Evolutionary conservation across 2,113 vertebrate species (phyloP).

Genomic region (Oceanites oceanicus): DNA sequence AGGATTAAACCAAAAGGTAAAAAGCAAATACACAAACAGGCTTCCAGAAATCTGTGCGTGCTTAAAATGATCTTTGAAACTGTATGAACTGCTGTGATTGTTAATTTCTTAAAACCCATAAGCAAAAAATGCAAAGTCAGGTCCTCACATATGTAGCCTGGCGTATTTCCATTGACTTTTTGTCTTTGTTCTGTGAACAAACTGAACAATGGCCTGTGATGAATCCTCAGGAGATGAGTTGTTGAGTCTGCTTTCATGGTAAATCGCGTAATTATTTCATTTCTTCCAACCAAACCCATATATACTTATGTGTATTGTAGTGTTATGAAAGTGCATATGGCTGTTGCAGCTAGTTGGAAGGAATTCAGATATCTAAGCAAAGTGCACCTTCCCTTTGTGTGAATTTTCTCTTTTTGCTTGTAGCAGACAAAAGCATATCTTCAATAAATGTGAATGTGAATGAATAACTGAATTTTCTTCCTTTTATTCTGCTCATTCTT

Average conservation of each 20-base stretch:
- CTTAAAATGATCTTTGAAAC: not conserved
- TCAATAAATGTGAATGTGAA: not conserved
- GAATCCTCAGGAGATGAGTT: not conserved
- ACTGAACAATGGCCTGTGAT: not conserved
- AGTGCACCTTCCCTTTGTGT: conserved; percentile 18
- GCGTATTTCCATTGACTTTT: not conserved
- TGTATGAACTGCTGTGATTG: not conserved
- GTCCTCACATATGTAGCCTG: not conserved
- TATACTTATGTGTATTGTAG: not conserved
- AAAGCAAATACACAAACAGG: not conserved
- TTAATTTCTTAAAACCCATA: not conserved
- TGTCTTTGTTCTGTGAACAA: not conserved
- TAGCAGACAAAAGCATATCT: not conserved
- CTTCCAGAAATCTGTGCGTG: not conserved
- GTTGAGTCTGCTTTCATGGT: not conserved
- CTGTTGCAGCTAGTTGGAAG: not conserved
- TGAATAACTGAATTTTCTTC: conserved; percentile 33
- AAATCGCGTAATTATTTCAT: not conserved
- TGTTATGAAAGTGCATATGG: not conserved
- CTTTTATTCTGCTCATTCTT: conserved; percentile 29
- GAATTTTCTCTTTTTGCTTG: conserved; percentile 2
- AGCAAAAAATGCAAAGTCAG: not conserved
- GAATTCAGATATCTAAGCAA: not conserved
- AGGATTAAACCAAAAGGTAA: not conserved
- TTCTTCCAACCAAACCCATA: not conserved